These are phyloP conservation scores for Bombyx huttoni DNA, from an alignment of 2,888 invertebrate genomes.

Conservation along the genomic window DNA sequence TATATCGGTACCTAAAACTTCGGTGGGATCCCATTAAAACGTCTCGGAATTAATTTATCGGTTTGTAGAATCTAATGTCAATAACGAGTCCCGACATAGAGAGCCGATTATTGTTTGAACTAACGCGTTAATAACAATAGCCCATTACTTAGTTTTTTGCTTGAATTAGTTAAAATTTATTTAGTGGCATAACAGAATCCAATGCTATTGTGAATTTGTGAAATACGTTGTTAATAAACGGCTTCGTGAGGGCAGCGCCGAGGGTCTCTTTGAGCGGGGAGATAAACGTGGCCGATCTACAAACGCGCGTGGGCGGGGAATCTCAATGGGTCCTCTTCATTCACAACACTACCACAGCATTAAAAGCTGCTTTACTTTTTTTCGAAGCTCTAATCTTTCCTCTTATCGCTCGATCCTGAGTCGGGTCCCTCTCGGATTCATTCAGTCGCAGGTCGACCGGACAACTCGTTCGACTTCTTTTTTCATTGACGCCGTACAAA, in stretches of 20 bases:
- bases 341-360: constrained; percentile 67
- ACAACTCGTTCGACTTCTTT: constrained; percentile 67
- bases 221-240: constrained; percentile 36
- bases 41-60: constrained; percentile 1
- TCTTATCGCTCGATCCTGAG: constrained; percentile 67
- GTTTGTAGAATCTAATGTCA: background rate
- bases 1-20: constrained; percentile 26
- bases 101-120: background rate
- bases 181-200: constrained; percentile 1
- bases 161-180: background rate
- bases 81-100: background rate
- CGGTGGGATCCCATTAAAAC: constrained; percentile 8
- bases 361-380: constrained; percentile 65
- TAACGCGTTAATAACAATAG: background rate
- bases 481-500: constrained; percentile 69
- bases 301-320: constrained; percentile 56
- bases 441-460: constrained; percentile 61
- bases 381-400: constrained; percentile 61
- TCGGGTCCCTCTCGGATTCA: constrained; percentile 64
- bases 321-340: constrained; percentile 69
- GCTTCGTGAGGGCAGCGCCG: constrained; percentile 11
- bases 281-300: constrained; percentile 30
- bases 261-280: constrained; percentile 15
- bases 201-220: constrained; percentile 26
- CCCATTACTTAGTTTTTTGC: background rate